Conservation (phyloP, 2,797 vertebrate genomes). For the Paramormyrops hopkinsi region DNA sequence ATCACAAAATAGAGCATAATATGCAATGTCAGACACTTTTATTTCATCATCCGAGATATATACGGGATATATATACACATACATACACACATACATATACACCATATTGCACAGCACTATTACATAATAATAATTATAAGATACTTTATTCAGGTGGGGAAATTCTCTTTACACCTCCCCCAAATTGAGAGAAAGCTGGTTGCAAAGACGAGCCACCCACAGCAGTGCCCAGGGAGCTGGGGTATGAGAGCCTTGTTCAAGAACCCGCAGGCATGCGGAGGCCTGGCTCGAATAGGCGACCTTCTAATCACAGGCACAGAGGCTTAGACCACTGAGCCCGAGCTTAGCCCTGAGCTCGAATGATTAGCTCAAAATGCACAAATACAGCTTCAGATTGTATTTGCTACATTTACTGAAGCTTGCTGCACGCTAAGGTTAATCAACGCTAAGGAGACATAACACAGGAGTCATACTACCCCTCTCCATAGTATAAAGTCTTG, state of each 20-base stretch:
- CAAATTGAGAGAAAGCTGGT: no score
- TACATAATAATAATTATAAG: no score
- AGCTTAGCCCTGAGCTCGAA: neutral
- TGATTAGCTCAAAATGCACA: neutral
- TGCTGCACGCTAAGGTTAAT: neutral
- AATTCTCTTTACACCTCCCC: no score
- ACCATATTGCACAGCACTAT: no score
- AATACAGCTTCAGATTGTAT: neutral
- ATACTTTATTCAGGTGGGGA: no score
- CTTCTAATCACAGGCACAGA: neutral
- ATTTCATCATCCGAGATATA: no score
- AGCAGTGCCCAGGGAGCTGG: neutral
- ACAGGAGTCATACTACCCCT: neutral
- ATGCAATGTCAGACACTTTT: no score
- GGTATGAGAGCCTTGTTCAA: neutral
- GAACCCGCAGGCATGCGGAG: neutral
- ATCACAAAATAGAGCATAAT: neutral
- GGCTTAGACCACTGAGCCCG: neutral
- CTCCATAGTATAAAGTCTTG: neutral
- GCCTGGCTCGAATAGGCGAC: neutral
- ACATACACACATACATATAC: no score
- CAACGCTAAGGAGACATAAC: neutral
- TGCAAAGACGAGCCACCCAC: no score
- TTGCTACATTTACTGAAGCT: neutral
- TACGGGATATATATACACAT: no score